Conservation (phyloP, 2,113 vertebrate genomes). For the Pluvialis apricaria region DNA sequence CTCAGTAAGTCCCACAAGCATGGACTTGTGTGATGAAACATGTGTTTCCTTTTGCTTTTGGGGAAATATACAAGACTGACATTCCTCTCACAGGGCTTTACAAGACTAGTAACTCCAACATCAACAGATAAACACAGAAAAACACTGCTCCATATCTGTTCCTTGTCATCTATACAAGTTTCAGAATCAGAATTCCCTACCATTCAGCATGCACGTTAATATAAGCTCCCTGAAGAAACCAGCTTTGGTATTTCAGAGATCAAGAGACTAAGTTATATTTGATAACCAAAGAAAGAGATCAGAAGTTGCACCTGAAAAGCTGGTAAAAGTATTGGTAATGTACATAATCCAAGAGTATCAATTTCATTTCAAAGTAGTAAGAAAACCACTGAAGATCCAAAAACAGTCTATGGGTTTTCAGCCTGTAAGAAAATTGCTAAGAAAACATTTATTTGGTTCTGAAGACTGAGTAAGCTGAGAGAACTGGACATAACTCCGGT, state of each 20-base stretch:
- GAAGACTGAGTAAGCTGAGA: background rate
- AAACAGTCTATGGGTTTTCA: background rate
- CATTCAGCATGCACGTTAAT: background rate
- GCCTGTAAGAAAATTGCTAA: background rate
- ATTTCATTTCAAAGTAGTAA: background rate
- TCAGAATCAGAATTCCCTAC: background rate
- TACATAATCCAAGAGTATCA: background rate
- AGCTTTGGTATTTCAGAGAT: background rate
- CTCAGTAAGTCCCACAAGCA: background rate
- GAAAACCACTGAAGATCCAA: background rate
- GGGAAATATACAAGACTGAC: background rate
- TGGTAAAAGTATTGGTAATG: background rate
- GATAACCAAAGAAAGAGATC: background rate
- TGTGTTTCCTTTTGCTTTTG: background rate
- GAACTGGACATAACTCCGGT: background rate
- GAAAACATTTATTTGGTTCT: background rate
- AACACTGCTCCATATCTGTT: background rate
- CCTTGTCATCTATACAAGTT: background rate
- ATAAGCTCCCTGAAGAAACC: background rate
- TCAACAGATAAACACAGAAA: background rate
- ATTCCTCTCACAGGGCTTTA: background rate
- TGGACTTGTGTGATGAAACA: background rate
- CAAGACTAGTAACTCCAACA: background rate
- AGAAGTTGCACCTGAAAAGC: background rate
- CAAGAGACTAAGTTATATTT: background rate